These are phyloP conservation scores for Athetis lepigone DNA, from an alignment of 2,888 invertebrate species.

Conservation along the genomic window DNA sequence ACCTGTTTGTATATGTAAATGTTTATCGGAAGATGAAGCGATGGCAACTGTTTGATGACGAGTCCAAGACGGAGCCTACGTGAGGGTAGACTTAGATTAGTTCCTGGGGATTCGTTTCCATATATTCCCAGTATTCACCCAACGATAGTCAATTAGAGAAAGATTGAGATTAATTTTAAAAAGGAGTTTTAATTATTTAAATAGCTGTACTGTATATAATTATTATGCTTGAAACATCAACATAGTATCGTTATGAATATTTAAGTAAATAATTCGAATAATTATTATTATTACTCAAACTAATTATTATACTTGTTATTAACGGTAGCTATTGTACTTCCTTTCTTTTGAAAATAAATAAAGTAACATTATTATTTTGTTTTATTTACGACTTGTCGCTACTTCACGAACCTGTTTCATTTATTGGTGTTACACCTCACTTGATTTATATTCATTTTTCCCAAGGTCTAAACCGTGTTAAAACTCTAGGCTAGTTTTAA, in stretches of 20 bases:
- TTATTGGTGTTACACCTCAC: background rate
- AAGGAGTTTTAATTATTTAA: conserved; percentile 78
- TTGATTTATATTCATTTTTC: too few species aligned
- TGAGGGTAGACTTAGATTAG: conserved; percentile 81
- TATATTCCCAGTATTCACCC: conserved; percentile 87
- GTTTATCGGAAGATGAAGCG: conserved; percentile 83
- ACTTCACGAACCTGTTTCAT: background rate
- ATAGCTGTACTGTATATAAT: conserved; percentile 81
- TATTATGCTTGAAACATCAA: conserved; percentile 74
- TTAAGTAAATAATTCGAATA: conserved; percentile 74
- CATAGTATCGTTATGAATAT: conserved; percentile 70
- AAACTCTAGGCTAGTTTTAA: too few species aligned
- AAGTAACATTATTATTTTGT: conserved; percentile 63
- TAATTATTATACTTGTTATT: conserved; percentile 82
- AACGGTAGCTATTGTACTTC: conserved; percentile 85
- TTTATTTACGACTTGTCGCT: conserved; percentile 30
- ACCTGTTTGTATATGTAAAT: conserved; percentile 89
- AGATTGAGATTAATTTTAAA: conserved; percentile 88
- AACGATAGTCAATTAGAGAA: conserved; percentile 90
- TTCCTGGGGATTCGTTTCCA: conserved; percentile 77
- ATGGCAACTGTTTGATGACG: conserved; percentile 78
- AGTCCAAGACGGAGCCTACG: conserved; percentile 78
- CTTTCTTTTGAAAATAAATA: conserved; percentile 80
- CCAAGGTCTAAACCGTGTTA: too few species aligned
- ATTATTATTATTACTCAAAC: conserved; percentile 75